These are phyloP conservation scores for Archivesica marissinica DNA, from an alignment of 1,140 invertebrate genomes.

Conservation along the genomic window DNA sequence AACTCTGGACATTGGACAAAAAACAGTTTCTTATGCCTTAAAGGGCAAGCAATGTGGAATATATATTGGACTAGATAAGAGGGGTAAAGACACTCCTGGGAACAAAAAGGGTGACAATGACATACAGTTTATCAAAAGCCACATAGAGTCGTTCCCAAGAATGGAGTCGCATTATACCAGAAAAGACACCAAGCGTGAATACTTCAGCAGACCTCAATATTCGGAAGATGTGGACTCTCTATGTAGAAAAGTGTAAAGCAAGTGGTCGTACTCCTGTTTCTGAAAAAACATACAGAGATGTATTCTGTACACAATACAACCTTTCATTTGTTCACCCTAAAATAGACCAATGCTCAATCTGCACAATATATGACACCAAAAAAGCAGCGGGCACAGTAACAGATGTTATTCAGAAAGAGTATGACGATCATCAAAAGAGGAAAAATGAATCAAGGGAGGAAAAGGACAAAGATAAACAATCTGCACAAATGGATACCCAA, in stretches of 20 bases:
- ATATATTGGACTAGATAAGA: constrained; percentile 47
- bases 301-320: constrained; percentile 66
- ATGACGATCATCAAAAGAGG: constrained; percentile 40
- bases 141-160: constrained; percentile 64
- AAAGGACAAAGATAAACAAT: constrained; percentile 55
- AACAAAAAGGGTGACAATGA: constrained; percentile 54
- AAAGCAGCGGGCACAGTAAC: constrained; percentile 22
- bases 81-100: constrained; percentile 45
- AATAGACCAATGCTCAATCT: constrained; percentile 61
- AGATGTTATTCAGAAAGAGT: background rate
- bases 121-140: constrained; percentile 34
- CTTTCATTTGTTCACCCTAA: constrained; percentile 62
- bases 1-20: constrained; percentile 62
- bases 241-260: constrained; percentile 60
- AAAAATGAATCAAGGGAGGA: constrained; percentile 35
- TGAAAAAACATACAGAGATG: constrained; percentile 42
- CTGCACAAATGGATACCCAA: constrained; percentile 17
- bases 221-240: constrained; percentile 58
- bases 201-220: constrained; percentile 55
- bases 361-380: constrained; percentile 28
- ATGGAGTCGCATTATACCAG: constrained; percentile 63
- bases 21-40: constrained; percentile 30
- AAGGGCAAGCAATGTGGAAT: constrained; percentile 37
- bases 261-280: constrained; percentile 13
- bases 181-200: constrained; percentile 58